Evolutionary conservation across 2,888 invertebrate species (phyloP).

Genomic region (Eilema depressum): DNA sequence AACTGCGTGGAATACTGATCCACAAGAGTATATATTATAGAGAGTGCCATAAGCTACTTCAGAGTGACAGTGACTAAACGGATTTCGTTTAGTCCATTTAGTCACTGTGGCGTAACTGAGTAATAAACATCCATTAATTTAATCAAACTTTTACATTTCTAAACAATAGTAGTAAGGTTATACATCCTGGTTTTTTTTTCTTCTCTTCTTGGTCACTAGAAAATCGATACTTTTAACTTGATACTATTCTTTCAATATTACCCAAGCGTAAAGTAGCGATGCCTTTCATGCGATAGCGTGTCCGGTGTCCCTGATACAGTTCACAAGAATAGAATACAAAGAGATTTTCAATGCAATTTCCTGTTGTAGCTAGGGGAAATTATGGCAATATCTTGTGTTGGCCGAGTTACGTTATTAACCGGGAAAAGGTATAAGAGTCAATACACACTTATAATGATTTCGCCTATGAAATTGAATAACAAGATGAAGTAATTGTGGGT

Average conservation of each 20-base stretch:
- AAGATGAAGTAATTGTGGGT: too few relatives aligned
- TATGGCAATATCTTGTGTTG: not conserved
- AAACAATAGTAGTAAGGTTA: too few relatives aligned
- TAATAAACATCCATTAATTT: too few relatives aligned
- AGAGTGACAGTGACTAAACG: too few relatives aligned
- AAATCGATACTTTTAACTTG: not conserved
- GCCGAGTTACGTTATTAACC: not conserved
- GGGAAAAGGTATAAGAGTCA: not conserved
- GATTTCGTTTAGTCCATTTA: too few relatives aligned
- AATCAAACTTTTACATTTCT: too few relatives aligned
- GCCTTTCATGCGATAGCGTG: not conserved
- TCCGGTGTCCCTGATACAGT: not conserved
- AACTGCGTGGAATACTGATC: too few relatives aligned
- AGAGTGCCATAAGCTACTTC: too few relatives aligned
- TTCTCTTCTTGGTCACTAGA: too few relatives aligned
- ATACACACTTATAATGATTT: not conserved
- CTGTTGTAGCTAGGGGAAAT: not conserved
- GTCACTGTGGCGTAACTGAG: too few relatives aligned
- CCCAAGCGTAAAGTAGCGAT: not conserved
- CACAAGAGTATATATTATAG: too few relatives aligned
- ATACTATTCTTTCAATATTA: not conserved
- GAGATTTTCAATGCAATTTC: slow-evolving; percentile 1
- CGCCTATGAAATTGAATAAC: not conserved
- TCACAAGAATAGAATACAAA: not conserved
- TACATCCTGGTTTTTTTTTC: too few relatives aligned